Evolutionary conservation across 2,888 invertebrate genomes (phyloP), one percentile per base, ranked within the genome.

Genomic region (Pandemis heparana): DNA sequence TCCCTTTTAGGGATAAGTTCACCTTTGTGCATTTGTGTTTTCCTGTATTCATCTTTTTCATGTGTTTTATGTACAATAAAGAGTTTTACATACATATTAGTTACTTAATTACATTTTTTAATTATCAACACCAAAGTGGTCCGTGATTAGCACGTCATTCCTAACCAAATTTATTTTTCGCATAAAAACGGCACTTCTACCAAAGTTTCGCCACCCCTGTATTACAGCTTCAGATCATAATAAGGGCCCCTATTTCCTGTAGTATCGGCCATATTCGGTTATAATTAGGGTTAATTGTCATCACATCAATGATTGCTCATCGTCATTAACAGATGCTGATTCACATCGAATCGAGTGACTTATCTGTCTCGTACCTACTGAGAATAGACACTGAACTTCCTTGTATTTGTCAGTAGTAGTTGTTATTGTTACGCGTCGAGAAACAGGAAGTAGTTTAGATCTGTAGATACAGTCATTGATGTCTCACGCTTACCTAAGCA

Each of bases 231-330:
- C 46, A 48, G 14, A n/a, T 6, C 46, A 46, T n/a, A 48, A 48
- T n/a, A n/a, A 48, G n/a, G n/a, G n/a, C n/a, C 7, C 14, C 5
- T 5, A n/a, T 48, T 7, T n/a, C n/a, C 6, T 5, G 1, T 48
- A 5, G 6, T 5, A 48, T n/a, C n/a, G n/a, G 48, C 48, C n/a
- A 14, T 53, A 53, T 9, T 53, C 8, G 9, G 12, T 12, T 56
- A 56, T 56, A 56, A 56, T 56, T 56, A 56, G 66, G 41, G 61
- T 66, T 71, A 66, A 66, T 48, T 72, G 53, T 53, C 66, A 62
- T 71, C 51, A 10, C 66, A 61, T 71, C 53, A n/a, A 16, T 18
- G 61, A 70, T 72, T 67, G 61, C 67, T 72, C 67, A 72, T 61
- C n/a, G n/a, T 32, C 65, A 43, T 51, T 61, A 48, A 32, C 16